A percentile compares a stretch with the other conserved stretches of the same genome.
Conservation (phyloP, 2,113 vertebrate genomes). For the Tychaedon coryphoeus region DNA sequence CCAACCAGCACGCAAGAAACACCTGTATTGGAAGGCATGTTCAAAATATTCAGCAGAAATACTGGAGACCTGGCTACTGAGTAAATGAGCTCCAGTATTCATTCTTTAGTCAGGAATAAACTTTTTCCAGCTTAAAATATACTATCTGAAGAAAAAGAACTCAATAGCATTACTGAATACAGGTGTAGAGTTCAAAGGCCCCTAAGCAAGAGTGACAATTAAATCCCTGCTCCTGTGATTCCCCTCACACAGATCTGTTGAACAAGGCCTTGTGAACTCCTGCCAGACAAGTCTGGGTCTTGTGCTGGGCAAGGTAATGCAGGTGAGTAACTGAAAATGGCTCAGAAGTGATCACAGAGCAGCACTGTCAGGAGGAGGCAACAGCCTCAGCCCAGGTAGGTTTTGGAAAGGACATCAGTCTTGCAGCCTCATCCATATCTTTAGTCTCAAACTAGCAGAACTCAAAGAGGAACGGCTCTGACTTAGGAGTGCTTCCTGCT, state of each 20-base stretch:
- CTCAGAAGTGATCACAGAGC: neutral
- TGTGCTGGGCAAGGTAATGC: neutral
- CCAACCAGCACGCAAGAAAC: neutral
- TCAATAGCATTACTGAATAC: neutral
- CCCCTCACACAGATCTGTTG: neutral
- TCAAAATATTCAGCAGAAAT: neutral
- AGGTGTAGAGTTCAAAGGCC: neutral
- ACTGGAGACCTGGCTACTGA: neutral
- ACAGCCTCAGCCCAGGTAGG: neutral
- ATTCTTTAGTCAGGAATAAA: neutral
- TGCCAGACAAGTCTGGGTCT: neutral
- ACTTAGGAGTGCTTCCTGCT: neutral
- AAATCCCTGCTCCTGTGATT: neutral
- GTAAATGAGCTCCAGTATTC: neutral
- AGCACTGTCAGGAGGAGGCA: neutral
- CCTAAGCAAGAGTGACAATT: neutral
- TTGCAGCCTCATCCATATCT: neutral
- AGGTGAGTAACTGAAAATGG: neutral
- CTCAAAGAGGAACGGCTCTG: neutral
- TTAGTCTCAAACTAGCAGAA: neutral
- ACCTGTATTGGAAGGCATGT: neutral
- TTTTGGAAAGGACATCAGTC: neutral
- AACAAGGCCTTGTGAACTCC: accelerated
- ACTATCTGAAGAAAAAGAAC: neutral
- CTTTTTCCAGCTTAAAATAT: neutral